Evolutionary conservation across 2,113 vertebrate species (phyloP), one percentile per base, ranked within the genome.

Genomic region (Atlantisia rogersi): DNA sequence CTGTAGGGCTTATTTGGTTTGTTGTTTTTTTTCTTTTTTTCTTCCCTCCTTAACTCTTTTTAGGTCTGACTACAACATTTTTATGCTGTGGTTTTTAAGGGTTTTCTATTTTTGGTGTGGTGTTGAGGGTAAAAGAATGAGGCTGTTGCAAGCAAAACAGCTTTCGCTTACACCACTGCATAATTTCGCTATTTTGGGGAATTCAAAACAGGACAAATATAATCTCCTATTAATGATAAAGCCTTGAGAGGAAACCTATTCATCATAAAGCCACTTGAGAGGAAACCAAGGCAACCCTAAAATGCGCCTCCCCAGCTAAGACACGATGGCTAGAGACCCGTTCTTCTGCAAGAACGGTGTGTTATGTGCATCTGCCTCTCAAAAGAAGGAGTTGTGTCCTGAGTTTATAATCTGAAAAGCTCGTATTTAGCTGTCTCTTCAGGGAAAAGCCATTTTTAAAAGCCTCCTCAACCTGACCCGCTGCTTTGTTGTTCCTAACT

Each of bases 311-410:
- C 0, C 12, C 53, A 81, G 24, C 87, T 86, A 65, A 56, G 35
- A 75, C 0, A 3, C 0, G 2, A 63, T 0, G 1, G 29, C 32
- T 26, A 31, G 21, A 86, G 62, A 68, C 11, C 6, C 5, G 0
- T 52, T 86, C 19, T 35, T 82, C 29, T n/a, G 52, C 8, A 2
- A 69, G 53, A 31, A 65, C n/a, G n/a, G 52, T 4, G 8, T 2
- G 1, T 69, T 56, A 39, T 11, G 44, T 24, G 12, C 53, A 64
- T 52, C 35, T 79, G 9, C 5, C 17, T 65, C 20, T 12, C 20
- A 16, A 68, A 63, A 71, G 5, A 78, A 22, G 16, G 10, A 67
- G 17, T 59, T 79, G 22, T 4, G 20, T 25, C n/a, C 35, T 0
- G 0, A 37, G 6, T 86, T 92, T 40, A 20, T 71, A 0, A n/a